Evolutionary conservation across 2,113 vertebrate genomes (phyloP).

Genomic region (Lepisosteus osseus): DNA sequence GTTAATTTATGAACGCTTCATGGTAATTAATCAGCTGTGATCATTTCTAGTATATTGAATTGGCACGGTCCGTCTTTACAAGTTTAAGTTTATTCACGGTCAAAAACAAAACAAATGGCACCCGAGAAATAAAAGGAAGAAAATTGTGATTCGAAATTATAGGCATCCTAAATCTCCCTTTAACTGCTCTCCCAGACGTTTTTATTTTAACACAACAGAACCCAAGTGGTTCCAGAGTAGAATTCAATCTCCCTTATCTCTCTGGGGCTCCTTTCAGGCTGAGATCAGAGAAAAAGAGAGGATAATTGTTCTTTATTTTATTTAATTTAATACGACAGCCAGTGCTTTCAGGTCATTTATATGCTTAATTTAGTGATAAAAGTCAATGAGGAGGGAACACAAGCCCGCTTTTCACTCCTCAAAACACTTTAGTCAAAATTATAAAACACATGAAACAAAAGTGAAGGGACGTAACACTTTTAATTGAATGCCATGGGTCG

Average conservation of each 20-base stretch:
- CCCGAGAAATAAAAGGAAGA: slow-evolving; percentile 46
- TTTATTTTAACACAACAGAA: slow-evolving; percentile 64
- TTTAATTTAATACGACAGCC: slow-evolving; percentile 83
- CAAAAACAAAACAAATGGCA: slow-evolving; percentile 49
- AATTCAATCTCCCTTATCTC: slow-evolving; percentile 85
- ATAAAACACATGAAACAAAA: slow-evolving; percentile 52
- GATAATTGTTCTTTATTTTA: slow-evolving; percentile 86
- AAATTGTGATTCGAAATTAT: slow-evolving; percentile 71
- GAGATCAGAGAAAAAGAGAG: slow-evolving; percentile 75
- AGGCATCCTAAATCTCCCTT: slow-evolving; percentile 58
- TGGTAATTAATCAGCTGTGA: slow-evolving; percentile 39
- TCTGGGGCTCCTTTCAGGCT: slow-evolving; percentile 73
- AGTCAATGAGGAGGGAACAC: slow-evolving; percentile 68
- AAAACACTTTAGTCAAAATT: slow-evolving; percentile 53
- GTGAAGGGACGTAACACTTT: slow-evolving; percentile 43
- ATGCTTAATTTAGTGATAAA: slow-evolving; percentile 90
- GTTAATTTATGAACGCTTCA: slow-evolving; percentile 36
- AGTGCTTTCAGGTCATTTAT: slow-evolving; percentile 83
- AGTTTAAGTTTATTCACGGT: slow-evolving; percentile 14
- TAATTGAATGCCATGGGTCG: slow-evolving; percentile 68
- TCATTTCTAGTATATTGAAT: slow-evolving; percentile 33
- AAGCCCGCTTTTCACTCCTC: slow-evolving; percentile 46
- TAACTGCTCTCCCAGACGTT: slow-evolving; percentile 56
- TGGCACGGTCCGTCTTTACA: slow-evolving; percentile 25
- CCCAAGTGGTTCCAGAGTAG: slow-evolving; percentile 40